phyloP scores from a whole-genome alignment of 2,797 vertebrate genomes.

The Lutra lutra region DNA sequence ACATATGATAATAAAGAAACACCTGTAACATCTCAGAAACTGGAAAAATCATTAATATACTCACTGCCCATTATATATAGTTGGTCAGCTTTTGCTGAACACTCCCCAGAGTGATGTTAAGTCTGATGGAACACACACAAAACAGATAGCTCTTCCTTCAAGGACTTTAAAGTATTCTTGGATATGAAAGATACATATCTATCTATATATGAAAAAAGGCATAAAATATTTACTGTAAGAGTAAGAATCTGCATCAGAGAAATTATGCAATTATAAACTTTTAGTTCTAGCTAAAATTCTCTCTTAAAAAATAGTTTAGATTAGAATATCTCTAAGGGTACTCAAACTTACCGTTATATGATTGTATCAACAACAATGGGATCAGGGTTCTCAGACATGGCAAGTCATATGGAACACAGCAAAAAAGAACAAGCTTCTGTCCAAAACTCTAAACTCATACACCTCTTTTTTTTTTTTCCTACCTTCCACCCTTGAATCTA shows the following conservation, averaged over 20 bases:
- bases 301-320: constrained; percentile 11
- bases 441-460: neutral
- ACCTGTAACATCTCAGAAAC: neutral
- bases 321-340: neutral
- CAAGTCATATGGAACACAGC: neutral
- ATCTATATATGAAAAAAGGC: neutral
- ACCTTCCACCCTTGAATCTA: neutral
- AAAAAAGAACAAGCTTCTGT: neutral
- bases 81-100: neutral
- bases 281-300: constrained; percentile 43
- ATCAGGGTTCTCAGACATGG: neutral
- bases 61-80: neutral
- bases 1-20: neutral
- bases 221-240: constrained; percentile 4
- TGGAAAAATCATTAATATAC: neutral
- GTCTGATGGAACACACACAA: neutral
- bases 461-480: neutral
- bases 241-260: neutral
- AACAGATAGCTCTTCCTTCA: neutral
- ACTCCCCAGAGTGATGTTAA: neutral
- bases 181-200: neutral
- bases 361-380: neutral
- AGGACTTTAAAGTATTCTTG: neutral
- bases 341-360: neutral
- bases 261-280: neutral